Base-by-base conservation (phyloP, 2,113 vertebrate genomes). In the Motacilla alba region DNA sequence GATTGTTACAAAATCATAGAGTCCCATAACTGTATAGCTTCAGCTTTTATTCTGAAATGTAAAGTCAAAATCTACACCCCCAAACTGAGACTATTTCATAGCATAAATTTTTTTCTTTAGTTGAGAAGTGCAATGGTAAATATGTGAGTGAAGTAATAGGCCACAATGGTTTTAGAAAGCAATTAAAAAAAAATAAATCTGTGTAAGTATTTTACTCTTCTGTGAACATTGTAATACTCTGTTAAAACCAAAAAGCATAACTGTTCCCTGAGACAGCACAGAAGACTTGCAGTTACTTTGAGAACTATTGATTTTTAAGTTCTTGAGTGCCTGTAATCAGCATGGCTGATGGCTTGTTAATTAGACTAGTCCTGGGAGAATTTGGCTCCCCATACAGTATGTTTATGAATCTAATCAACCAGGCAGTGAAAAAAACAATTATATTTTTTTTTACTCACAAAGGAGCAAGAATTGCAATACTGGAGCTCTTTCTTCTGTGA, bases 381-480 rank as follows among this genome's bases (percentile, higher is more conserved):
- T 90, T 91, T 67, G 52, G 7, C 50, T 97, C 79, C 50, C 59
- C 44, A 64, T 95, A 87, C 69, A 41, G 30, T 92, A 64, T 85
- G 39, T 95, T 96, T 93, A 85, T 92, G 80, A 92, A 82, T 75
- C 37, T 90, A 96, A 96, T 94, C 90, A 97, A 77, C 60, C 27
- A 84, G 53, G 37, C 79, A 91, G 39, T 31, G 55, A 84, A 72
- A 95, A 84, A 74, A 74, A 55, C 53, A 93, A 69, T 89, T 93
- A 70, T 31, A 91, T 90, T 80, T 94, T 83, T 83, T 94, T 94
- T 74, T 84, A 95, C 75, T 89, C 17, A 0, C 58, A 78, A 44
- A 76, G 53, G 23, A 94, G 7, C 19, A 91, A 77, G 66, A 94
- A 82, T 49, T 68, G 49, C 70, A 75, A 52, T 86, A 58, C 10